A percentile compares a stretch with the other conserved stretches of the same genome.
Conservation (phyloP, 1,140 invertebrate genomes). For the Microplitis mediator region DNA sequence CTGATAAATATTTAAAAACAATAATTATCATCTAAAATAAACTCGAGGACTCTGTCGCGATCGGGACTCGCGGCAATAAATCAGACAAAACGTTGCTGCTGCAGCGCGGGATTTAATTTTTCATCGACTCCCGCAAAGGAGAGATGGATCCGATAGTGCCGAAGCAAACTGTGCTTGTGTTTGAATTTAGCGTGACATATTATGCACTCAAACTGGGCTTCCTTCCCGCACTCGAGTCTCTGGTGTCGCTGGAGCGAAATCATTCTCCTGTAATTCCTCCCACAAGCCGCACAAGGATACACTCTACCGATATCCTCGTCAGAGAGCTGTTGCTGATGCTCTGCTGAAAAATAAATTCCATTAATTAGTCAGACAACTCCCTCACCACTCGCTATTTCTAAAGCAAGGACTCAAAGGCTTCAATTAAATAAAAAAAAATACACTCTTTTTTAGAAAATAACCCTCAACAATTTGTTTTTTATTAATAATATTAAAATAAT, state of each 20-base stretch:
- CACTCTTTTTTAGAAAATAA: constrained; percentile 50
- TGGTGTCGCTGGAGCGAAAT: constrained; percentile 56
- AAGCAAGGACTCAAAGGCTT: too few relatives aligned
- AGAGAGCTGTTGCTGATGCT: constrained; percentile 25
- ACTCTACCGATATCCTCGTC: constrained; percentile 28
- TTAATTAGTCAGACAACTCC: neutral
- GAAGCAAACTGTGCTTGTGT: constrained; percentile 54
- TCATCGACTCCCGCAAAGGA: neutral
- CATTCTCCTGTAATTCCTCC: constrained; percentile 47
- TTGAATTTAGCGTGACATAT: constrained; percentile 54
- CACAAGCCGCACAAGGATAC: constrained; percentile 51
- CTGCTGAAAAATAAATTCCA: constrained; percentile 39
- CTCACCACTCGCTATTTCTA: too few relatives aligned
- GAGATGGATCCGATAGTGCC: constrained; percentile 50
- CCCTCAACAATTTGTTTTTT: constrained; percentile 54
- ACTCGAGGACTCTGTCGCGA: too few relatives aligned
- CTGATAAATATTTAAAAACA: too few relatives aligned
- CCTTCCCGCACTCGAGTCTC: constrained; percentile 56
- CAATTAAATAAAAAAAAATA: neutral
- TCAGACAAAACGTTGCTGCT: neutral
- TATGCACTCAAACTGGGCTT: constrained; percentile 54
- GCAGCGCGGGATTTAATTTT: constrained; percentile 5
- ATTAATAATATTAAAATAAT: constrained; percentile 38
- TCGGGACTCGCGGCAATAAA: too few relatives aligned
- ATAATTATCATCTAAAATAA: too few relatives aligned